These are phyloP conservation scores for Gymnarchus niloticus DNA, from an alignment of 2,113 vertebrate species.

Conservation along the genomic window DNA sequence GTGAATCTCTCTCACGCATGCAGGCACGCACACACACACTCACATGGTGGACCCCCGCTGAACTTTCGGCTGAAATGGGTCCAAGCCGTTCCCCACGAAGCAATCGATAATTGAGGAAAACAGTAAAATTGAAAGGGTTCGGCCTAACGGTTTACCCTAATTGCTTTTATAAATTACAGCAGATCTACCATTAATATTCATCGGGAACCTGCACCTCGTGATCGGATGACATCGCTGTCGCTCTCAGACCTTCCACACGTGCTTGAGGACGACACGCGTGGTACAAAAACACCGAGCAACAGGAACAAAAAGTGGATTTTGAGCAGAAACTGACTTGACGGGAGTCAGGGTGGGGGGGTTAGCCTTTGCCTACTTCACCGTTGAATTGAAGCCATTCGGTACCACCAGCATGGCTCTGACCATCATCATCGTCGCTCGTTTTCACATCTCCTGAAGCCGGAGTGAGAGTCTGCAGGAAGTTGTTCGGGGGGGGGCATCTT, in stretches of 20 bases:
- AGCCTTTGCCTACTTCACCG: too few relatives aligned
- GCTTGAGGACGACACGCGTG: neutral
- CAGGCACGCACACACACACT: neutral
- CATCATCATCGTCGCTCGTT: too few relatives aligned
- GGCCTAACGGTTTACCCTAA: constrained; percentile 7
- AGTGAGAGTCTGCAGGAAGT: neutral
- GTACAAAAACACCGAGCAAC: neutral
- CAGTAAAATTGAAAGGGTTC: constrained; percentile 23
- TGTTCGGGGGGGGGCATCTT: neutral
- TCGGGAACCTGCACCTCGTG: constrained; percentile 14
- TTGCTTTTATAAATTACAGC: constrained; percentile 29
- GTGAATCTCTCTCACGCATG: neutral
- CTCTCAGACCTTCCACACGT: neutral
- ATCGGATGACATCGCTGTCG: neutral
- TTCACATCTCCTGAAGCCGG: too few relatives aligned
- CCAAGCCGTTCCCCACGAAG: neutral
- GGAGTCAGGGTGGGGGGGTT: too few relatives aligned
- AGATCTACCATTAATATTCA: constrained; percentile 23
- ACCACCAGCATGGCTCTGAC: too few relatives aligned
- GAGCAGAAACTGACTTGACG: neutral
- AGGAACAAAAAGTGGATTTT: neutral
- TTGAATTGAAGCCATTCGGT: too few relatives aligned
- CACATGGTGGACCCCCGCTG: neutral
- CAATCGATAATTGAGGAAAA: constrained; percentile 27
- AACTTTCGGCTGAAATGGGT: neutral